Percentiles rank a stretch among this genome's conserved stretches.
phyloP scores from a whole-genome alignment of 2,888 invertebrate species.

The Tricholauxania praeusta region DNA sequence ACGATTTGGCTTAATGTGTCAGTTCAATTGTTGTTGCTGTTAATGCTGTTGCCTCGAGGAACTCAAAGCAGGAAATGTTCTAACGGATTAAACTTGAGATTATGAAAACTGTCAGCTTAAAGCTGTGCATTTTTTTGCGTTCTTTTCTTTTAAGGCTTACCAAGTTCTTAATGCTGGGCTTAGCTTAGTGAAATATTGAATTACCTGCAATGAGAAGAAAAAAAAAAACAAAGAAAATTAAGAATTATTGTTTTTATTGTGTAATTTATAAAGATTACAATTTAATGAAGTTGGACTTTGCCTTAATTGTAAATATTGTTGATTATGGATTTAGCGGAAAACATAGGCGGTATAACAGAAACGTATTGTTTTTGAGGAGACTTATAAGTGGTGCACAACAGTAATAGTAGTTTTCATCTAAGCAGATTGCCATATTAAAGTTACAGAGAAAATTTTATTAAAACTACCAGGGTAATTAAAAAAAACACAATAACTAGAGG shows the following conservation, averaged over 20 bases:
- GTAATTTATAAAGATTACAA: no score
- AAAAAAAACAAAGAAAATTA: not conserved
- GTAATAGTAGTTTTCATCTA: no score
- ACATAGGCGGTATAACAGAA: no score
- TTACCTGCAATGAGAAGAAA: conserved; percentile 26
- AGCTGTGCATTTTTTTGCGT: not conserved
- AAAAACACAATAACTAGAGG: no score
- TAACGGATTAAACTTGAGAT: not conserved
- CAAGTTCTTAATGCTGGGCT: conserved; percentile 3
- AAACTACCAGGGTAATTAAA: no score
- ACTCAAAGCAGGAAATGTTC: conserved; percentile 13
- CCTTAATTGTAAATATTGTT: no score
- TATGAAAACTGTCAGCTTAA: not conserved
- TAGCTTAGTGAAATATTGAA: conserved; percentile 22
- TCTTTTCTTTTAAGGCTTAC: not conserved
- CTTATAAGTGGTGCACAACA: no score
- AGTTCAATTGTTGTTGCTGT: not conserved
- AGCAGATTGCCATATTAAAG: no score
- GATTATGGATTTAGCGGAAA: no score
- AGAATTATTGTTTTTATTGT: not conserved
- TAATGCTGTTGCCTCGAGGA: not conserved
- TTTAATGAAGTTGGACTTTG: no score
- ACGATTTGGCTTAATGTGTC: conserved; percentile 1
- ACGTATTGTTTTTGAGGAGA: no score
- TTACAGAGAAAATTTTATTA: no score